A percentile compares a stretch with the other conserved stretches of the same genome.
Evolutionary conservation across 2,888 invertebrate species (phyloP).

Genomic region (Dinocampus coccinellae): DNA sequence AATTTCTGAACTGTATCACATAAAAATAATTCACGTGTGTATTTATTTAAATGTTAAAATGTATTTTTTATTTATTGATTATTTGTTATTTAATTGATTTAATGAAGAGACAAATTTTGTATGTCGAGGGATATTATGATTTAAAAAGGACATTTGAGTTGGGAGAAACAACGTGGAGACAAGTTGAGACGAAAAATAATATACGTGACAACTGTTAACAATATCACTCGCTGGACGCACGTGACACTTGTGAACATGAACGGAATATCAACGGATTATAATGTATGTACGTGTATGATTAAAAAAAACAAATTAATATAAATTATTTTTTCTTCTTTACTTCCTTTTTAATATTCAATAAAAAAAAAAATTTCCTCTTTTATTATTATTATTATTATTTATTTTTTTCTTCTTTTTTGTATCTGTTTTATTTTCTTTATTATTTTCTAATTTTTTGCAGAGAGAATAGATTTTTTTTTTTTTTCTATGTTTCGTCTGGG

Average conservation of each 20-base stretch:
- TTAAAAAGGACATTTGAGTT: not conserved
- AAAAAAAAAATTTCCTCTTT: too few species aligned
- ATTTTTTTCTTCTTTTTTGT: not conserved
- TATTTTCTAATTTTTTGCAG: not conserved
- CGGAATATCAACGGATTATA: slow-evolving; percentile 60
- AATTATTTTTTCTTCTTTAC: too few species aligned
- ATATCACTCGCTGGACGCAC: slow-evolving; percentile 28
- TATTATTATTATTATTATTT: too few species aligned
- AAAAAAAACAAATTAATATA: not conserved
- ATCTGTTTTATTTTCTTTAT: slow-evolving; percentile 1
- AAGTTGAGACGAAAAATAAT: not conserved
- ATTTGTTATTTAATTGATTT: not conserved
- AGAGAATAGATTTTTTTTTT: not conserved
- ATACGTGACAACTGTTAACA: not conserved
- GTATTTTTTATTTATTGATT: not conserved
- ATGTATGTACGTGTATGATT: slow-evolving; percentile 59
- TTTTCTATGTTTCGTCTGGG: too few species aligned
- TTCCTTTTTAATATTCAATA: too few species aligned
- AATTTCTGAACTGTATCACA: too few species aligned
- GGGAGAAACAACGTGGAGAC: not conserved
- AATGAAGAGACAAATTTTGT: too few species aligned
- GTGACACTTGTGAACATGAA: slow-evolving; percentile 55
- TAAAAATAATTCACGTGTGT: too few species aligned
- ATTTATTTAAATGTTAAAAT: too few species aligned
- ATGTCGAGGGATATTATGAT: not conserved